phyloP scores from a whole-genome alignment of 2,113 vertebrate species.

The rabbit (Oryctolagus cuniculus) region DNA sequence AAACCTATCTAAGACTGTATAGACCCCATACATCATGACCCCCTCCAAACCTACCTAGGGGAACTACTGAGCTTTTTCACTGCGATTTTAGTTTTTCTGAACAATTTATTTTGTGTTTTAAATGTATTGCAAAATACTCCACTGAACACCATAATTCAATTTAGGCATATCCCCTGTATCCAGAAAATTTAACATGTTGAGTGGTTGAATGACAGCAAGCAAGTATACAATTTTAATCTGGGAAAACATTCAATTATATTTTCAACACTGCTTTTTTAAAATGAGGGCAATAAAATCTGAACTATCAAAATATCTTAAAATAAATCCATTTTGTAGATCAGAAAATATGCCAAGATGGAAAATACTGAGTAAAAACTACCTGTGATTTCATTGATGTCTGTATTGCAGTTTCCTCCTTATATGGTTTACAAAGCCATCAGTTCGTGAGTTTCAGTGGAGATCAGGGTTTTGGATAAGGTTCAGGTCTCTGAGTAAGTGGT shows the following conservation, averaged over 20 bases:
- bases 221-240: neutral
- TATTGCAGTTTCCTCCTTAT: neutral
- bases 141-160: conserved; percentile 70
- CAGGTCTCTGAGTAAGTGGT: neutral
- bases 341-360: neutral
- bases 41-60: neutral
- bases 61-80: neutral
- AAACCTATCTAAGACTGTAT: neutral
- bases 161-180: conserved; percentile 67
- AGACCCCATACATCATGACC: neutral
- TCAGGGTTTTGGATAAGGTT: neutral
- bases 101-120: conserved; percentile 7
- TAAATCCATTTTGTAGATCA: neutral
- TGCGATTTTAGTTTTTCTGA: neutral
- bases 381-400: neutral
- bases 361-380: neutral
- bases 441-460: neutral
- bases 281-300: neutral
- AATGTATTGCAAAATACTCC: conserved; percentile 62
- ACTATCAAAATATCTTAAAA: neutral
- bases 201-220: conserved; percentile 21
- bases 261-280: neutral
- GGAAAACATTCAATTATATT: conserved; percentile 18
- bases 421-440: neutral
- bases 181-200: conserved; percentile 32